These are phyloP conservation scores for Sebastes iracundus DNA, from an alignment of 2,797 vertebrate species.

Conservation along the genomic window DNA sequence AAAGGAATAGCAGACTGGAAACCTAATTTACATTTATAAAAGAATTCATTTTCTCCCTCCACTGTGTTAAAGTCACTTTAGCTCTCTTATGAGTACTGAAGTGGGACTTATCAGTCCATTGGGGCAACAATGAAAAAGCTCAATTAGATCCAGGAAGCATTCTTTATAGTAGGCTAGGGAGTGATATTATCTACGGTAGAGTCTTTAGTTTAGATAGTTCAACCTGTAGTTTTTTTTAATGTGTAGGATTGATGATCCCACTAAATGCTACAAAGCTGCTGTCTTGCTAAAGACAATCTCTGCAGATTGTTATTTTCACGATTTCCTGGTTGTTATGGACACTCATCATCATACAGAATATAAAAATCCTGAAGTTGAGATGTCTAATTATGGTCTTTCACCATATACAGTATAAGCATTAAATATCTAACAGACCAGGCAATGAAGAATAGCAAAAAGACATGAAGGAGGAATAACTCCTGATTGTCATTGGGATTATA, in stretches of 20 bases:
- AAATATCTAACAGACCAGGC: neutral
- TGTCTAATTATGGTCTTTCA: neutral
- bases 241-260: conserved; percentile 18
- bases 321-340: conserved; percentile 32
- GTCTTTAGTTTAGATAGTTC: neutral
- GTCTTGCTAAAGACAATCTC: conserved; percentile 57
- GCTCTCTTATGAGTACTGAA: neutral
- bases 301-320: conserved; percentile 35
- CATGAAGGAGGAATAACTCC: too few relatives aligned
- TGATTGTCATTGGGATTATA: neutral
- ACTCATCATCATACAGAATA: neutral
- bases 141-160: neutral
- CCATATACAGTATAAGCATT: neutral
- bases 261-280: conserved; percentile 41
- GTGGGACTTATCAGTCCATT: neutral
- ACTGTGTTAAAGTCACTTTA: conserved; percentile 3
- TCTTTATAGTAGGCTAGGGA: neutral
- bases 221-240: conserved; percentile 4
- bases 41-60: neutral
- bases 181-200: neutral
- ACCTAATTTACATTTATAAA: neutral
- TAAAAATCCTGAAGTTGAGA: neutral
- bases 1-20: neutral
- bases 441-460: neutral
- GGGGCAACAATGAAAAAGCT: neutral